A percentile compares a stretch with the other conserved stretches of the same genome.
These are phyloP conservation scores for Helicorthomorpha holstii DNA, from an alignment of 1,140 invertebrate species.

Conservation along the genomic window DNA sequence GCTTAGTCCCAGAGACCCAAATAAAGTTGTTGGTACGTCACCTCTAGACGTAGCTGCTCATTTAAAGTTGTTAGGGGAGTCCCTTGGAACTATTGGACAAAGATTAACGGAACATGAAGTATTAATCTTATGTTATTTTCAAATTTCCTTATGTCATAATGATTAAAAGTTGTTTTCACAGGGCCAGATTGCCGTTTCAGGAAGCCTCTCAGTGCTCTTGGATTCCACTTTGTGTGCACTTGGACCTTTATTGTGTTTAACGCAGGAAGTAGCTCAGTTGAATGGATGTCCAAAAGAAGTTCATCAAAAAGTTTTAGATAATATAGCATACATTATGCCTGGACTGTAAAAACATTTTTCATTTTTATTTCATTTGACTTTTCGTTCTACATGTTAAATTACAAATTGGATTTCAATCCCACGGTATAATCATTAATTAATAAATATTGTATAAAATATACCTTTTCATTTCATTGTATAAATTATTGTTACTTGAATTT, in stretches of 20 bases:
- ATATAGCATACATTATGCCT: constrained; percentile 94
- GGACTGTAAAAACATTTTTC: too few species aligned
- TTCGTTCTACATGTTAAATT: too few species aligned
- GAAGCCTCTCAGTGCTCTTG: constrained; percentile 79
- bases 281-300: constrained; percentile 46
- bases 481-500: too few species aligned
- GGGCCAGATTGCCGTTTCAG: constrained; percentile 86
- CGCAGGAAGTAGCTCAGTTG: constrained; percentile 58
- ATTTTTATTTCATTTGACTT: too few species aligned
- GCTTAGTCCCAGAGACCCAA: constrained; percentile 7
- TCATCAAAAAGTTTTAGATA: constrained; percentile 65
- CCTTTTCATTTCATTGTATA: too few species aligned
- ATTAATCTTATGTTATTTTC: constrained; percentile 11
- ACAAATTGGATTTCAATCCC: too few species aligned
- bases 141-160: constrained; percentile 1
- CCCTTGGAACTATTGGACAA: constrained; percentile 79
- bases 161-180: constrained; percentile 24
- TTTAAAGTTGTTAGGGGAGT: constrained; percentile 79
- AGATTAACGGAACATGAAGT: constrained; percentile 80
- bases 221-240: constrained; percentile 87
- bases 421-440: too few species aligned
- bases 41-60: constrained; percentile 84
- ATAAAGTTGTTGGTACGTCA: constrained; percentile 53
- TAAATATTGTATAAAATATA: too few species aligned
- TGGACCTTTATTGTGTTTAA: constrained; percentile 72